phyloP scores from a whole-genome alignment of 2,113 vertebrate genomes.

The Platysteira castanea region DNA sequence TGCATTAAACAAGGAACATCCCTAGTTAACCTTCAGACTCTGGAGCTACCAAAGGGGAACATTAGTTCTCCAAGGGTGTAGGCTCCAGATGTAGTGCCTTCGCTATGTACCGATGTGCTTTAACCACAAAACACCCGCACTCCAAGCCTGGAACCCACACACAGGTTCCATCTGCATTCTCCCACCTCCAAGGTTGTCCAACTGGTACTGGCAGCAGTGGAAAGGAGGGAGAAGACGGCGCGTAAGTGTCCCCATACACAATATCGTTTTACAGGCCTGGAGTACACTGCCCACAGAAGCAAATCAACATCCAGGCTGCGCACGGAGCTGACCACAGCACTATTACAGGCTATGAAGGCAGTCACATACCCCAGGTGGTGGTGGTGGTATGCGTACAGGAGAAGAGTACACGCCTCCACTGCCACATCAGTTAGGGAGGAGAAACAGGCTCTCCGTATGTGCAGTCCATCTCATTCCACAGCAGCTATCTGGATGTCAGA shows the following conservation, averaged over 20 bases:
- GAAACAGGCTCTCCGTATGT: background rate
- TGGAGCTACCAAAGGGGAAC: background rate
- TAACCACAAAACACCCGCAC: background rate
- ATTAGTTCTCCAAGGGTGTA: background rate
- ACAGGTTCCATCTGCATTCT: background rate
- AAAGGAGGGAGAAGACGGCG: background rate
- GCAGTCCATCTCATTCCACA: background rate
- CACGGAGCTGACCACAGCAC: background rate
- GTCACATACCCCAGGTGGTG: background rate
- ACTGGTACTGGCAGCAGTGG: background rate
- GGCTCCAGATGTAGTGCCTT: background rate
- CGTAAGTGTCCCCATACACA: background rate
- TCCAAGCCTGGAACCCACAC: background rate
- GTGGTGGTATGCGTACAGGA: background rate
- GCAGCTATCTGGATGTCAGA: background rate
- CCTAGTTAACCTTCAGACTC: conserved; percentile 6
- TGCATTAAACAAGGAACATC: background rate
- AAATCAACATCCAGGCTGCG: background rate
- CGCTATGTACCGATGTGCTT: background rate
- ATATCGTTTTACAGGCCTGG: fast-evolving
- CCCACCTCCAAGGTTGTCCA: background rate
- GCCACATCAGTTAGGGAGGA: background rate
- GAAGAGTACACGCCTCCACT: fast-evolving
- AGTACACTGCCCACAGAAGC: background rate
- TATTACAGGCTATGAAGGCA: background rate